Base-by-base conservation (phyloP, 2,113 vertebrate species). In the Synodontis membranacea region DNA sequence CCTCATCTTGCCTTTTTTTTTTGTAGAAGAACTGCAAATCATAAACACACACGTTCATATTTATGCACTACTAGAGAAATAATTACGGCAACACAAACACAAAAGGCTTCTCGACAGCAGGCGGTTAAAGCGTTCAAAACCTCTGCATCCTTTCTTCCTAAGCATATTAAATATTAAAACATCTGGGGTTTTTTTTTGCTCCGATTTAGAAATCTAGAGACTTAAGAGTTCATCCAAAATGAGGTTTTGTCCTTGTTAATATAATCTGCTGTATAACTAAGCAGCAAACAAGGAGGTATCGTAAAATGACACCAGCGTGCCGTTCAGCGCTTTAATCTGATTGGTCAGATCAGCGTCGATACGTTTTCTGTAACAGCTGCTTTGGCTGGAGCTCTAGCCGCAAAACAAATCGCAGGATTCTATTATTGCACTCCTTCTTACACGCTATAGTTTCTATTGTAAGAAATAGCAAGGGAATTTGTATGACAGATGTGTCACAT, bases 51-150 rank as follows among this genome's bases (percentile, higher is more conserved):
- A 52, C 48, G 86, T 44, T 79, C 88, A 90, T 88, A 88, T 86
- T 91, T 91, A 91, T 46, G 86, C 86, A 91, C 88, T 80, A 56
- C 19, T 83, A 85, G 39, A 82, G 85, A 87, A 89, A 84, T 87
- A 56, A 84, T n/a, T n/a, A 89, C 78, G 78, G 82, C 76, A 82
- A 89, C 84, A 76, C 75, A 81, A 84, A 84, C 68, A 70, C 31
- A 56, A 80, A 86, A 86, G 70, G 15, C 48, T 46, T 39, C 76
- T 88, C 58, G 79, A 82, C 86, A 82, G 87, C 78, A 82, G 76
- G 70, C 79, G 82, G 79, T 37, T 87, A 25, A 87, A 88, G 82
- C 79, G 66, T 83, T 83, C 23, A 74, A 86, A 74, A 64, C 70
- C 87, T 52, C 66, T 84, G 72, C 80, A 80, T 86, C 54, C 21